Percentiles rank a stretch among this genome's conserved stretches.
phyloP scores from a whole-genome alignment of 2,888 invertebrate genomes.

The Chrysodeixis includens region DNA sequence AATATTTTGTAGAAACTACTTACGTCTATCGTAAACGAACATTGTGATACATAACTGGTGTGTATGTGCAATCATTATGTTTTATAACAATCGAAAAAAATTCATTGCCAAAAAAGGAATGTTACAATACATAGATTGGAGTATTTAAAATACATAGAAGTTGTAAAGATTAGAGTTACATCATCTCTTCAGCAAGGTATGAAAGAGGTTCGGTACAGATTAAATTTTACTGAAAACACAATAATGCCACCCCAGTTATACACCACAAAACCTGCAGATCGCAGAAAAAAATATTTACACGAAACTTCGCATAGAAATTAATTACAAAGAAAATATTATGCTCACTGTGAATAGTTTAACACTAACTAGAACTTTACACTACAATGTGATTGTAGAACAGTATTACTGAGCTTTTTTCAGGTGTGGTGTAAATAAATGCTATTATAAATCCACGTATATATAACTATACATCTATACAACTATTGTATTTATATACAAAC shows the following conservation, averaged over 20 bases:
- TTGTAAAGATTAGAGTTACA: background rate
- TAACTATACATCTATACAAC: constrained; percentile 72
- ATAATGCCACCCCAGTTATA: constrained; percentile 32
- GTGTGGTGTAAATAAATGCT: constrained; percentile 86
- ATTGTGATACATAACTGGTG: constrained; percentile 35
- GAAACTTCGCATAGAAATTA: constrained; percentile 32
- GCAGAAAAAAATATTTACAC: constrained; percentile 52
- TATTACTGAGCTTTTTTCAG: constrained; percentile 87
- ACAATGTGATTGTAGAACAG: constrained; percentile 62
- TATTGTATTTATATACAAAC: constrained; percentile 73
- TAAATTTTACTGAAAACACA: background rate
- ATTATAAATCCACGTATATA: constrained; percentile 63
- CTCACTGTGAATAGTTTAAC: constrained; percentile 51
- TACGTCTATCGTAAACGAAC: constrained; percentile 47
- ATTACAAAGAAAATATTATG: constrained; percentile 68
- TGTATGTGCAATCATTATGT: background rate
- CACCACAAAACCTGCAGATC: constrained; percentile 14
- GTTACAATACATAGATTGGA: too few species aligned
- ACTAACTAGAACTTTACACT: constrained; percentile 56
- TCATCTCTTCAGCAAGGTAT: too few species aligned
- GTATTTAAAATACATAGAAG: background rate
- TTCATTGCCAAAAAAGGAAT: too few species aligned
- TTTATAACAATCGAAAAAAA: background rate
- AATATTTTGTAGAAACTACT: constrained; percentile 54
- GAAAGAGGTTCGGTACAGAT: background rate